Percentiles rank a stretch among this genome's conserved stretches.
These are phyloP conservation scores for Fulica atra DNA, from an alignment of 2,113 vertebrate genomes.

Conservation along the genomic window DNA sequence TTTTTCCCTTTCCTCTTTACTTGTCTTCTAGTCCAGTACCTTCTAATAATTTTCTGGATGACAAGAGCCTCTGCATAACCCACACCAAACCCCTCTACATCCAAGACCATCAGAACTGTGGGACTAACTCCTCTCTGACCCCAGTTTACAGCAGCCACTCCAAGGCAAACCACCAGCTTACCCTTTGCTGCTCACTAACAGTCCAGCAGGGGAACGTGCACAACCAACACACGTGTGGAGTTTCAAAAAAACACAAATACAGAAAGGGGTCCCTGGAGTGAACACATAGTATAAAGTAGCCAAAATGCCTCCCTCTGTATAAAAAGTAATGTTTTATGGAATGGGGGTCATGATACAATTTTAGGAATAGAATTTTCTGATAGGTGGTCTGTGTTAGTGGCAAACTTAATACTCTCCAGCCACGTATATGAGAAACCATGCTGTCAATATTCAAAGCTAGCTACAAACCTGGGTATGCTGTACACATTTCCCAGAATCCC, in stretches of 20 bases:
- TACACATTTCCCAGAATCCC: background rate
- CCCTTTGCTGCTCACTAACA: background rate
- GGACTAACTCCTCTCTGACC: background rate
- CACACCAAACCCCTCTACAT: background rate
- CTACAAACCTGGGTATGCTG: background rate
- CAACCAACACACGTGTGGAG: rapidly evolving
- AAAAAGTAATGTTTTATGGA: background rate
- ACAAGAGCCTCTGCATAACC: background rate
- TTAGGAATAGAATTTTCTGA: background rate
- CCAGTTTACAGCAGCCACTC: background rate
- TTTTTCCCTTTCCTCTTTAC: background rate
- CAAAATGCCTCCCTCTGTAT: background rate
- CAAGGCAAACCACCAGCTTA: background rate
- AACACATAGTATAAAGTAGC: background rate
- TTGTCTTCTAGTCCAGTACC: background rate
- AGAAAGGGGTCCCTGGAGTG: background rate
- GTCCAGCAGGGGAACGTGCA: background rate
- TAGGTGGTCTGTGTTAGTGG: background rate
- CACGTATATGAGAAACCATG: background rate
- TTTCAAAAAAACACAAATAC: background rate
- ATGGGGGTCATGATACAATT: background rate
- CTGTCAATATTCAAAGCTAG: background rate
- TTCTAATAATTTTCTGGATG: background rate
- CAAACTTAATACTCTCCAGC: background rate
- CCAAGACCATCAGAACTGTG: background rate